A percentile compares a stretch with the other conserved stretches of the same genome.
Evolutionary conservation across 2,888 invertebrate genomes (phyloP).

Genomic region (Erpobdella octoculata): DNA sequence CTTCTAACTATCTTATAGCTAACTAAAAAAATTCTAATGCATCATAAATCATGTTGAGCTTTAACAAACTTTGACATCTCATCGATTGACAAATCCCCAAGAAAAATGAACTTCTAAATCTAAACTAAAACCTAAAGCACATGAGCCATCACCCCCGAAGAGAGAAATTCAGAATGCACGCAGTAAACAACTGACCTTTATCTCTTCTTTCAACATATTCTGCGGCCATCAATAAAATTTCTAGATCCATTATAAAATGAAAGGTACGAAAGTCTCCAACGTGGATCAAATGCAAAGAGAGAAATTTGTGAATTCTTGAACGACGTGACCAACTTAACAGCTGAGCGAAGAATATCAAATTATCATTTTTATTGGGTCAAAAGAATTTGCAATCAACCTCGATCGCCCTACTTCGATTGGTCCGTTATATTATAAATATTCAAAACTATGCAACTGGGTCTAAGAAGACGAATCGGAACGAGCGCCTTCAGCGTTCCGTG

Average conservation of each 20-base stretch:
- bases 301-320: neutral
- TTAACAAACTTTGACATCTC: no score
- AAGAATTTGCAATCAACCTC: slow-evolving; percentile 4
- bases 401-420: slow-evolving; percentile 2
- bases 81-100: no score
- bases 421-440: slow-evolving; percentile 9
- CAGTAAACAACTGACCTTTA: slow-evolving; percentile 1
- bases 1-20: no score
- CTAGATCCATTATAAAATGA: slow-evolving; percentile 19
- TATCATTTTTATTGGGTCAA: slow-evolving; percentile 14
- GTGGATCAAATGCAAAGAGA: neutral
- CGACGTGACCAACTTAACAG: slow-evolving; percentile 16
- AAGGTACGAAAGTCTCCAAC: neutral
- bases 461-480: neutral
- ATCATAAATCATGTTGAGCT: no score
- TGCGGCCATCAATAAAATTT: slow-evolving; percentile 20
- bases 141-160: neutral
- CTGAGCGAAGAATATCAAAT: slow-evolving; percentile 1
- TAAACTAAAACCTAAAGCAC: neutral
- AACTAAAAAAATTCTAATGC: no score
- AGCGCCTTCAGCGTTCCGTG: neutral
- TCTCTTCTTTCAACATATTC: slow-evolving; percentile 24
- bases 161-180: neutral
- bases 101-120: no score
- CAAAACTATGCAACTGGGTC: slow-evolving; percentile 15